These are phyloP conservation scores for Capreolus pygargus DNA, from an alignment of 2,113 vertebrate genomes.

Conservation along the genomic window DNA sequence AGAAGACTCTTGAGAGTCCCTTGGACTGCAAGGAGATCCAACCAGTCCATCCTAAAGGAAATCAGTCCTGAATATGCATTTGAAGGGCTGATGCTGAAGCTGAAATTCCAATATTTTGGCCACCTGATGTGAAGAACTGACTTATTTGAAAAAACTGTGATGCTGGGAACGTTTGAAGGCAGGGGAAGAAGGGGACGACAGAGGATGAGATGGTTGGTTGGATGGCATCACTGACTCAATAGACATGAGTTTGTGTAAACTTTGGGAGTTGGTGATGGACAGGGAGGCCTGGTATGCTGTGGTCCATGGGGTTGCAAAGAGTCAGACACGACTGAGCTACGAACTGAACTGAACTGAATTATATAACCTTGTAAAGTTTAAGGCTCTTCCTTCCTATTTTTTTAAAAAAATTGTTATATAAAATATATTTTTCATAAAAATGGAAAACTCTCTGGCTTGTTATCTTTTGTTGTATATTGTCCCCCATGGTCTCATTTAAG, in stretches of 20 bases:
- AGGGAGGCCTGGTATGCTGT: not conserved
- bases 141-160: not conserved
- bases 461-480: conserved; percentile 35
- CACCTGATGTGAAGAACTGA: not conserved
- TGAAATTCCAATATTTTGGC: not conserved
- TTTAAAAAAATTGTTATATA: not conserved
- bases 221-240: not conserved
- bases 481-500: not conserved
- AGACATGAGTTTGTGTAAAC: not conserved
- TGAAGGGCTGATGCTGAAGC: not conserved
- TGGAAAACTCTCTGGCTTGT: conserved; percentile 32
- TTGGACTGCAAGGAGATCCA: not conserved
- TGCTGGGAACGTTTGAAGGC: not conserved
- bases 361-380: conserved; percentile 10
- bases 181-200: not conserved
- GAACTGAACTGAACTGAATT: not conserved
- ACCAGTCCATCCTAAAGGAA: not conserved
- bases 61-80: not conserved
- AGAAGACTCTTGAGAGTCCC: not conserved
- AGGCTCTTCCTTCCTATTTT: not conserved
- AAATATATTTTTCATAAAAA: conserved; percentile 33
- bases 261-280: not conserved
- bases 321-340: not conserved
- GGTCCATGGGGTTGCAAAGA: not conserved
- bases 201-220: not conserved